Percentiles rank a stretch among this genome's conserved stretches.
Evolutionary conservation across 2,113 vertebrate genomes (phyloP).

Genomic region (Plotosus lineatus): DNA sequence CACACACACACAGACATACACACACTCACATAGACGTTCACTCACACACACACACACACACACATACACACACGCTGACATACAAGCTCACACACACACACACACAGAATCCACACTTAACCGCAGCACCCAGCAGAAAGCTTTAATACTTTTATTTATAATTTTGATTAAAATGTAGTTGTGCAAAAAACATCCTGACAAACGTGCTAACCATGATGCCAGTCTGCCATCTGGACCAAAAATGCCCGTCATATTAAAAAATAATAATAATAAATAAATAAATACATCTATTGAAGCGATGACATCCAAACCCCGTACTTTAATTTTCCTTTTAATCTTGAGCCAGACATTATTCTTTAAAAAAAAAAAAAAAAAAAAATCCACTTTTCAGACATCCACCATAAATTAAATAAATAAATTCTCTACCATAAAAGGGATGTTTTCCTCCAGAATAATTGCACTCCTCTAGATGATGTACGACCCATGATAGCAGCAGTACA

Average conservation of each 20-base stretch:
- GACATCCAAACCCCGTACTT: neutral
- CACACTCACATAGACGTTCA: too few relatives aligned
- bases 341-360: neutral
- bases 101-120: neutral
- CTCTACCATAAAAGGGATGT: neutral
- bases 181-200: neutral
- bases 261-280: too few relatives aligned
- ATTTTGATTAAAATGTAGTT: neutral
- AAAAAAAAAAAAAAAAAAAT: neutral
- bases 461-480: neutral
- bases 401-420: neutral
- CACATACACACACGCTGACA: neutral
- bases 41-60: neutral
- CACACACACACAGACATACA: too few relatives aligned
- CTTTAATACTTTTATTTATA: neutral
- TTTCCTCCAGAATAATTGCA: neutral
- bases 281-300: too few relatives aligned
- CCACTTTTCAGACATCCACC: neutral
- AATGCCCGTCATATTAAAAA: too few relatives aligned
- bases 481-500: neutral
- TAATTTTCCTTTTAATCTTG: neutral
- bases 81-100: constrained; percentile 20
- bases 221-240: too few relatives aligned
- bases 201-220: too few relatives aligned
- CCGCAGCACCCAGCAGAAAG: neutral